Evolutionary conservation across 64 coral and sea anemone species (phyloP).

Genomic region (Actinia tenebrosa): DNA sequence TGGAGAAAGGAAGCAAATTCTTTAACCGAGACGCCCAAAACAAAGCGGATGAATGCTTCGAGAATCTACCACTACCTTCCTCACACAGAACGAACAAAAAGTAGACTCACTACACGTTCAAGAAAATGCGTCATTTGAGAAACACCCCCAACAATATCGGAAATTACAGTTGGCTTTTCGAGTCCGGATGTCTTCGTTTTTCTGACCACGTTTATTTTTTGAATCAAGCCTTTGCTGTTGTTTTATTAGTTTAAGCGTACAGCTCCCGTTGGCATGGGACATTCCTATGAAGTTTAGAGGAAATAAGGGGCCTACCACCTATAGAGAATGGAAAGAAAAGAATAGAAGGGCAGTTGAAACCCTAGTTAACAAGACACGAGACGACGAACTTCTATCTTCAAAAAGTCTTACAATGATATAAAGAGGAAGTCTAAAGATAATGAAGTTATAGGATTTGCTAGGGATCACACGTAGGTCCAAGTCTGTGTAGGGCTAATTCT

Average conservation of each 20-base stretch:
- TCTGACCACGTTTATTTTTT: neutral
- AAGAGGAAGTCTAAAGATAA: neutral
- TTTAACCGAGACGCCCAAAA: neutral
- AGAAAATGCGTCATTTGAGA: neutral
- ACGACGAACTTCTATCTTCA: neutral
- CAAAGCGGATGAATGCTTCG: neutral
- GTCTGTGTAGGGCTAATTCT: neutral
- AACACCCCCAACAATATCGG: conserved; percentile 1
- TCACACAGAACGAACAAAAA: neutral
- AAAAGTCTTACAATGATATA: neutral
- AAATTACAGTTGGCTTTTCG: neutral
- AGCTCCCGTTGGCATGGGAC: neutral
- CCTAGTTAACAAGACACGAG: neutral
- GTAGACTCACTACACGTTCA: neutral
- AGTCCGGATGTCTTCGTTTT: neutral
- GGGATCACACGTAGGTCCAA: neutral
- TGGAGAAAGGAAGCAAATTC: neutral
- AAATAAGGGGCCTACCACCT: neutral
- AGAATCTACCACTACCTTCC: neutral
- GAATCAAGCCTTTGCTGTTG: neutral
- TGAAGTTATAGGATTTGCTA: neutral
- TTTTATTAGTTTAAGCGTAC: neutral
- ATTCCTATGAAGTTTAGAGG: neutral
- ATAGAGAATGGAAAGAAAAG: neutral
- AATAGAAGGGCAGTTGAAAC: neutral